These are phyloP conservation scores for Falco punctatus DNA, from an alignment of 2,113 vertebrate genomes.

Conservation along the genomic window DNA sequence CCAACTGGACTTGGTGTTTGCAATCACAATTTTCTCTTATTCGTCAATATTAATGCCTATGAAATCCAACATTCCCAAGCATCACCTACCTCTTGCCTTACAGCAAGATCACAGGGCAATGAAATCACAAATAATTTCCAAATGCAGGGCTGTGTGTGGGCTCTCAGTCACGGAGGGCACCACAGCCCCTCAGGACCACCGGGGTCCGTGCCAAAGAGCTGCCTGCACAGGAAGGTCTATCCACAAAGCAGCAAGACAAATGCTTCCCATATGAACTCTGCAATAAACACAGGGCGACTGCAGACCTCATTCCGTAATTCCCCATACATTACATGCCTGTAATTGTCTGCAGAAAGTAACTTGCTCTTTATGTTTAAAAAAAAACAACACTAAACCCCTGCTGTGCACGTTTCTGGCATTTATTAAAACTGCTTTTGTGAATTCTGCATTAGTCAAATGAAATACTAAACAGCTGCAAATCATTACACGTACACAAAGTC, in stretches of 20 bases:
- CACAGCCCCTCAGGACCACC: neutral
- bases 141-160: neutral
- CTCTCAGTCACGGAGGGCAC: neutral
- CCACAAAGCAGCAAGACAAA: neutral
- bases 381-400: neutral
- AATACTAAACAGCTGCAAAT: conserved; percentile 8
- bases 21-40: neutral
- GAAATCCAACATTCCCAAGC: neutral
- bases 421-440: neutral
- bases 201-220: neutral
- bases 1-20: neutral
- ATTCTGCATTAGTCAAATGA: neutral
- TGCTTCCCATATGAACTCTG: neutral
- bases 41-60: neutral
- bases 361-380: neutral
- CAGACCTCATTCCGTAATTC: neutral
- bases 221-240: neutral
- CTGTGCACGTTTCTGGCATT: neutral
- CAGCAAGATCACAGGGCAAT: neutral
- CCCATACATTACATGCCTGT: neutral
- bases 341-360: neutral
- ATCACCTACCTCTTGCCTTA: neutral
- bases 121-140: neutral
- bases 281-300: neutral
- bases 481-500: neutral